Evolutionary conservation across 2,113 vertebrate genomes (phyloP).

Genomic region (Halichoerus grypus): DNA sequence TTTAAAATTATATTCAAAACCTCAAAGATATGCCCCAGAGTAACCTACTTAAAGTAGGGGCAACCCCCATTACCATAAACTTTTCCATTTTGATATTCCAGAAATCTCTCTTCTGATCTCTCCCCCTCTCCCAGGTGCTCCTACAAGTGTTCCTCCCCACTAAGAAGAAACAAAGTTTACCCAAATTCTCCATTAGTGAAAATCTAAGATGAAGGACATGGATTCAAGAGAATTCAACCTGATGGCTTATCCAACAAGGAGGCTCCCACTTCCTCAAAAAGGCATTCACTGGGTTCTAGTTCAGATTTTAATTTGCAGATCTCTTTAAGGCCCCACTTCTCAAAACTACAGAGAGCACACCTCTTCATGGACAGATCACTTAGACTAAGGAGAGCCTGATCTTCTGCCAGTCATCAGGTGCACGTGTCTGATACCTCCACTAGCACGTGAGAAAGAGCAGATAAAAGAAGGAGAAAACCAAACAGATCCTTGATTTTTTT

Average conservation of each 20-base stretch:
- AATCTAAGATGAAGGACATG: background rate
- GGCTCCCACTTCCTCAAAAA: background rate
- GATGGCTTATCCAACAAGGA: background rate
- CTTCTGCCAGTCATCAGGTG: background rate
- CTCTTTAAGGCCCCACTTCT: background rate
- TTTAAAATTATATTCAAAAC: constrained; percentile 28
- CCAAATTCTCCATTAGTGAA: background rate
- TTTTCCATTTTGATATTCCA: background rate
- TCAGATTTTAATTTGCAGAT: background rate
- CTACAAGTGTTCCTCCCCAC: background rate
- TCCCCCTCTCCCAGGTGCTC: background rate
- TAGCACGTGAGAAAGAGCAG: background rate
- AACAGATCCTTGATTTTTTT: background rate
- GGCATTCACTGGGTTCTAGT: background rate
- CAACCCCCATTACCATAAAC: background rate
- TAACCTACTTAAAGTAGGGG: background rate
- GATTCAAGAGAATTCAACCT: background rate
- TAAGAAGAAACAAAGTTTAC: background rate
- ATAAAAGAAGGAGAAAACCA: background rate
- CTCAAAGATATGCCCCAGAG: background rate
- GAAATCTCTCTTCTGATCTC: background rate
- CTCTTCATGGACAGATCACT: background rate
- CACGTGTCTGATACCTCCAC: background rate
- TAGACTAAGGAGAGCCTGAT: background rate
- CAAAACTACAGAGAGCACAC: background rate